A percentile compares a stretch with the other conserved stretches of the same genome.
These are phyloP conservation scores for Cygnus olor DNA, from an alignment of 2,797 vertebrate species.

Conservation along the genomic window DNA sequence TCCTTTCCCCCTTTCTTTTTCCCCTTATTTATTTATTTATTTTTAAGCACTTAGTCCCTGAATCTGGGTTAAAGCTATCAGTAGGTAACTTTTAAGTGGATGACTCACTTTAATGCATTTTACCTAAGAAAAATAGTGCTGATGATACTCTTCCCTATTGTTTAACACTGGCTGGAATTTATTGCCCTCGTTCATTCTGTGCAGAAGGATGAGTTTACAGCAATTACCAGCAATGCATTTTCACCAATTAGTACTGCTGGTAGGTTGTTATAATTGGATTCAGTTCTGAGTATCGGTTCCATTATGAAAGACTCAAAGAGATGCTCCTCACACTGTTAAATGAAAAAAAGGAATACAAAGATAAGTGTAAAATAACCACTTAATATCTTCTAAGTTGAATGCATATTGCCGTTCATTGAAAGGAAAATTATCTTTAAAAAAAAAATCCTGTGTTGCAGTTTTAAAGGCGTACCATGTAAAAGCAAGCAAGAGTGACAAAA, in stretches of 20 bases:
- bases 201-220: conserved; percentile 58
- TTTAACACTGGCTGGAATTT: conserved; percentile 55
- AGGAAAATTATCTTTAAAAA: background rate
- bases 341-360: conserved; percentile 17
- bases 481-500: conserved; percentile 4
- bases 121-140: conserved; percentile 71
- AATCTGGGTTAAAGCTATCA: conserved; percentile 60
- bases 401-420: background rate
- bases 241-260: conserved; percentile 60
- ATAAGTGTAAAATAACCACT: background rate
- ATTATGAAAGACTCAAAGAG: conserved; percentile 58
- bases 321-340: conserved; percentile 7
- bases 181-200: conserved; percentile 53
- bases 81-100: conserved; percentile 64
- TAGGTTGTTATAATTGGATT: conserved; percentile 68
- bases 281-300: conserved; percentile 61
- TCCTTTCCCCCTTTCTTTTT: background rate
- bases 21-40: background rate
- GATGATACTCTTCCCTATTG: conserved; percentile 45
- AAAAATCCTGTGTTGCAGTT: background rate
- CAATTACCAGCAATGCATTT: conserved; percentile 55
- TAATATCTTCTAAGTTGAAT: background rate
- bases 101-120: conserved; percentile 76
- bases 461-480: background rate
- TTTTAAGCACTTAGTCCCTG: conserved; percentile 39